These are phyloP conservation scores for Andrena bucephala DNA, from an alignment of 2,888 invertebrate genomes.

Conservation along the genomic window DNA sequence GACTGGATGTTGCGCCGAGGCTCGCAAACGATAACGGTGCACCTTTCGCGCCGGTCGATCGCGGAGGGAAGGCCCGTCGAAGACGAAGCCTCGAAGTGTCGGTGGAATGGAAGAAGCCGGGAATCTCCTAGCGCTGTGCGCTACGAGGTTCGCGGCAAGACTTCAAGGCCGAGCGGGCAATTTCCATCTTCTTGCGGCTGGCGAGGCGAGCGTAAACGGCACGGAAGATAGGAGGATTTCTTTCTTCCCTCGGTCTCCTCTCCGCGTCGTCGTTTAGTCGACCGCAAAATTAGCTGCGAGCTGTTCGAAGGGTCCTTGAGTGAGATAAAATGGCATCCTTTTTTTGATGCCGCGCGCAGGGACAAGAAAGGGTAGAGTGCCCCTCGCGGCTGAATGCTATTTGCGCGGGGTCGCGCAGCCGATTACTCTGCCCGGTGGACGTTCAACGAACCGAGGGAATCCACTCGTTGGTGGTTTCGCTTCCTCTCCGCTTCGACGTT, in stretches of 20 bases:
- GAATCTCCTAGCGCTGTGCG: conserved; percentile 28
- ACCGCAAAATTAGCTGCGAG: conserved; percentile 78
- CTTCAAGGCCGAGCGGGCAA: conserved; percentile 69
- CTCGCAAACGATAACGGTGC: not conserved
- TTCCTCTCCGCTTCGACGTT: conserved; percentile 46
- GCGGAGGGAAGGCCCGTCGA: conserved; percentile 11
- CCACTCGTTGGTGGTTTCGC: conserved; percentile 62
- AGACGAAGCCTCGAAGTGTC: conserved; percentile 18
- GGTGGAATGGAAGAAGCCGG: conserved; percentile 26
- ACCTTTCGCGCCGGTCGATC: conserved; percentile 12
- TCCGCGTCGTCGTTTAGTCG: conserved; percentile 71
- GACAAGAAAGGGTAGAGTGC: conserved; percentile 59
- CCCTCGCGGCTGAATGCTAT: conserved; percentile 72
- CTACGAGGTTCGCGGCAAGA: conserved; percentile 56
- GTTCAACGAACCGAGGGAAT: conserved; percentile 55
- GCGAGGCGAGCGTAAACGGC: conserved; percentile 59
- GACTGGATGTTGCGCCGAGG: not conserved
- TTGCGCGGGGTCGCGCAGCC: conserved; percentile 66
- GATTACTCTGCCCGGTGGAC: conserved; percentile 64
- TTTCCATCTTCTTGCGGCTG: conserved; percentile 72
- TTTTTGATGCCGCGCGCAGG: conserved; percentile 65
- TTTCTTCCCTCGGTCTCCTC: conserved; percentile 44
- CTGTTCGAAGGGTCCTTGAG: conserved; percentile 69
- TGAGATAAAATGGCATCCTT: conserved; percentile 72
- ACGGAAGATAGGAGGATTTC: conserved; percentile 53